Evolutionary conservation across 1,140 invertebrate genomes (phyloP).

Genomic region (Campoletis sonorensis): DNA sequence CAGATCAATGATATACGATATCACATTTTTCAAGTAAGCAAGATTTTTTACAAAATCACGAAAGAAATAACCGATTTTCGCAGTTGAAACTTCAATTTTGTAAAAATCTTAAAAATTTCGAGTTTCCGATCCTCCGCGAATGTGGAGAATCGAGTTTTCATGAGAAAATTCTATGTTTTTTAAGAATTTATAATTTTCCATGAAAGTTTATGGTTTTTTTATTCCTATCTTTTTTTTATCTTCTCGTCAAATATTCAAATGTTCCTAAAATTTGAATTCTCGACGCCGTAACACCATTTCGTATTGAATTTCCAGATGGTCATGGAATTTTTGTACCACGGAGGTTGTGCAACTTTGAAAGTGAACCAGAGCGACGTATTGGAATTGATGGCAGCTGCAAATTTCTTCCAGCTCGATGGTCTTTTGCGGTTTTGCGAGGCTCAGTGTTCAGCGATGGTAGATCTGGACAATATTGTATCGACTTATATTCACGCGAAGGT

Average conservation of each 20-base stretch:
- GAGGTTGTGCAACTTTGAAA: slow-evolving; percentile 86
- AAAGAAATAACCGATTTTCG: no score
- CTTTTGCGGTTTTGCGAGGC: slow-evolving; percentile 90
- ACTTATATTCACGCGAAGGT: slow-evolving; percentile 96
- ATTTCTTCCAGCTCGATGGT: slow-evolving; percentile 93
- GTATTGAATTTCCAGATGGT: slow-evolving; percentile 82
- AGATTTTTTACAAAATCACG: background rate
- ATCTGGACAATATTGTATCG: slow-evolving; percentile 92
- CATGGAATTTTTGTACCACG: slow-evolving; percentile 95
- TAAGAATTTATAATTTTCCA: no score
- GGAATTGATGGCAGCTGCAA: slow-evolving; percentile 93
- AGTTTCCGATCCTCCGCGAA: no score
- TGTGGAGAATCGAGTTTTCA: no score
- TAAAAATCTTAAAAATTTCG: no score
- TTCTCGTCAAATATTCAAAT: background rate
- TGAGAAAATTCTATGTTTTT: no score
- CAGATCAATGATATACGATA: slow-evolving; percentile 96
- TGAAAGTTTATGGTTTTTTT: background rate
- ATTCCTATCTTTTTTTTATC: background rate
- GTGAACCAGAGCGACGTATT: slow-evolving; percentile 88
- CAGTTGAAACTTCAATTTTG: no score
- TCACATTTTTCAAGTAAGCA: slow-evolving; percentile 89
- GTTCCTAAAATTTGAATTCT: no score
- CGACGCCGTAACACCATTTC: slow-evolving; percentile 10
- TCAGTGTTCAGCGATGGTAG: slow-evolving; percentile 88